Evolutionary conservation across 2,113 vertebrate species (phyloP), one percentile per base, ranked within the genome.

Genomic region (Pedionomus torquatus): DNA sequence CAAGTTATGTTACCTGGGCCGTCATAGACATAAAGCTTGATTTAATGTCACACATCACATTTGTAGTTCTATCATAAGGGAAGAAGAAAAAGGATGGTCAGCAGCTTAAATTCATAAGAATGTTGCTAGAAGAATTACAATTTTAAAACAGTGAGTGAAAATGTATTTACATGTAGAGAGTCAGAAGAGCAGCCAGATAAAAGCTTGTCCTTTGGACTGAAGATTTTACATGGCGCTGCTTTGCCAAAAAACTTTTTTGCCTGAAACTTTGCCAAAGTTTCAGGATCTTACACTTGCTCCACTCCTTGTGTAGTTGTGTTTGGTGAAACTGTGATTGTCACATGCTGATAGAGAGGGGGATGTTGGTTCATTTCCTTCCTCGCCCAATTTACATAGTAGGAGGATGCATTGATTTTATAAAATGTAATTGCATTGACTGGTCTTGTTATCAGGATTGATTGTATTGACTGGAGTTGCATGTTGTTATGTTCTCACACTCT

Each of bases 371-470:
- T 93, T 87, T 95, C 83, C 88, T 93, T 95, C 92, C 86, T 94
- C 87, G 76, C 55, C 71, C 88, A 66, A 15, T 55, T 95, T 93
- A 90, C 3, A 2, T 84, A 96, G 78, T 58, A 93, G 84, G 78
- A 96, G 88, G 87, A 95, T 80, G 51, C 87, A 95, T 91, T 94
- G 95, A 97, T 97, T 96, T 95, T 94, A 96, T 96, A 95, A 95
- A 95, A 95, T 74, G 89, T 94, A 97, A 97, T 97, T 97, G 81
- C 87, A 96, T 97, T 83, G 92, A 94, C 94, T 87, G 85, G 82
- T 94, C 92, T 95, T 96, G 95, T 97, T 96, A 97, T 55, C 84
- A 88, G 71, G 89, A 96, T 96, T 96, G 96, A 96, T 97, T 96
- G 63, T 82, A 97, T 97, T 95, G 96, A 97, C 84, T 92, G 17